These are phyloP conservation scores for Petaurus breviceps DNA, from an alignment of 2,113 vertebrate genomes.

Conservation along the genomic window DNA sequence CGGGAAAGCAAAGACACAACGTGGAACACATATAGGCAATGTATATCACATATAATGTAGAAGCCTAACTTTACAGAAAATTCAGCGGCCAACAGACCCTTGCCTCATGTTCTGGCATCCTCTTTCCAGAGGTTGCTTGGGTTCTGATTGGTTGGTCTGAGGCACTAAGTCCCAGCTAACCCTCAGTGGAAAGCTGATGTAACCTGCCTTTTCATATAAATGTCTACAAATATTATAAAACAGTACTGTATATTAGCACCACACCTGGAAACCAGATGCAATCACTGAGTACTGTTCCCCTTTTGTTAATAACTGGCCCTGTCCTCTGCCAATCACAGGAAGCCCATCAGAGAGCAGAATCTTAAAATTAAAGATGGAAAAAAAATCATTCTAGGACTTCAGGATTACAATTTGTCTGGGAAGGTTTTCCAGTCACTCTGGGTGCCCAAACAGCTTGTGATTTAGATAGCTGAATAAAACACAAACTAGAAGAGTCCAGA, in stretches of 20 bases:
- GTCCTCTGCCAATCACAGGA: neutral
- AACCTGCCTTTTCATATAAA: neutral
- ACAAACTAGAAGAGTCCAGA: neutral
- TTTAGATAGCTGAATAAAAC: neutral
- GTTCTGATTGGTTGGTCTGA: neutral
- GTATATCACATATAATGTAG: neutral
- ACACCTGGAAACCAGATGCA: neutral
- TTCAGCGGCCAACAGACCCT: neutral
- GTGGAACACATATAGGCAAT: neutral
- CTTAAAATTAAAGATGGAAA: neutral
- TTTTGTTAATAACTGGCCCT: neutral
- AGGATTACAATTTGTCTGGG: neutral
- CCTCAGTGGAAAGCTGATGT: neutral
- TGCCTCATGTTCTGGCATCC: neutral
- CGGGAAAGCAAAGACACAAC: neutral
- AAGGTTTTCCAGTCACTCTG: neutral
- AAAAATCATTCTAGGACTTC: neutral
- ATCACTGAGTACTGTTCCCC: neutral
- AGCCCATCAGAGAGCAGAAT: neutral
- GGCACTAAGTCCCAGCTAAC: neutral
- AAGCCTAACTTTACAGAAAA: neutral
- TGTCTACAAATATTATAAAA: neutral
- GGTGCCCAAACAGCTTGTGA: neutral
- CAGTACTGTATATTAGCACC: neutral
- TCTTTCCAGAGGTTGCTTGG: neutral